phyloP scores from a whole-genome alignment of 1,140 invertebrate species.

The Oncopodura yosiiana region DNA sequence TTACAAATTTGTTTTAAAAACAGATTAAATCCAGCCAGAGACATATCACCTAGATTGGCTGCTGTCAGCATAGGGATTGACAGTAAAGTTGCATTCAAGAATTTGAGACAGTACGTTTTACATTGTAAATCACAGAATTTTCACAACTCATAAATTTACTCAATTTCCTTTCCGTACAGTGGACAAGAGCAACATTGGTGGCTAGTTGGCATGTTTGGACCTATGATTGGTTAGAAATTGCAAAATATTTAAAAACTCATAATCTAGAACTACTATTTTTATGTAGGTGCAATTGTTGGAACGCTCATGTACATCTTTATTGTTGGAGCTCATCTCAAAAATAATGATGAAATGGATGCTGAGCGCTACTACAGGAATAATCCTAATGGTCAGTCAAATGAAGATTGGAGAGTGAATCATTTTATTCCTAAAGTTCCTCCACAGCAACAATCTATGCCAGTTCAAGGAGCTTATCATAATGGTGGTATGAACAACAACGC shows the following conservation, averaged over 20 bases:
- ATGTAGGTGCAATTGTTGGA: slow-evolving; percentile 19
- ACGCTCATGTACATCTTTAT: slow-evolving; percentile 17
- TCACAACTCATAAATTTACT: background rate
- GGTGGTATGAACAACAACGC: too few species aligned
- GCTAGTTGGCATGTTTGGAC: slow-evolving; percentile 21
- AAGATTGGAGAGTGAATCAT: too few species aligned
- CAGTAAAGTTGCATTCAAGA: background rate
- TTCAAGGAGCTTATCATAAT: too few species aligned
- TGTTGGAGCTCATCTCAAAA: slow-evolving; percentile 20
- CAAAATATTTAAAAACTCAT: too few species aligned
- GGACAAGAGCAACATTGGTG: slow-evolving; percentile 16
- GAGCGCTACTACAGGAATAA: too few species aligned
- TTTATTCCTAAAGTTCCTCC: too few species aligned
- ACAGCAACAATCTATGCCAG: too few species aligned
- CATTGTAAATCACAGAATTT: too few species aligned
- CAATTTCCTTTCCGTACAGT: background rate
- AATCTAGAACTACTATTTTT: too few species aligned
- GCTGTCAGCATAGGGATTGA: slow-evolving; percentile 13
- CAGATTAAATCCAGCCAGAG: slow-evolving; percentile 31
- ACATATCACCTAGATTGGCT: slow-evolving; percentile 15
- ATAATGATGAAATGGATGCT: slow-evolving; percentile 9
- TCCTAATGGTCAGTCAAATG: too few species aligned
- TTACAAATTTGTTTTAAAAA: too few species aligned
- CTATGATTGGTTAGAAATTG: too few species aligned
- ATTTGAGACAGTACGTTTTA: background rate